Conservation (phyloP, 2,113 vertebrate species). For the Ictidomys tridecemlineatus region DNA sequence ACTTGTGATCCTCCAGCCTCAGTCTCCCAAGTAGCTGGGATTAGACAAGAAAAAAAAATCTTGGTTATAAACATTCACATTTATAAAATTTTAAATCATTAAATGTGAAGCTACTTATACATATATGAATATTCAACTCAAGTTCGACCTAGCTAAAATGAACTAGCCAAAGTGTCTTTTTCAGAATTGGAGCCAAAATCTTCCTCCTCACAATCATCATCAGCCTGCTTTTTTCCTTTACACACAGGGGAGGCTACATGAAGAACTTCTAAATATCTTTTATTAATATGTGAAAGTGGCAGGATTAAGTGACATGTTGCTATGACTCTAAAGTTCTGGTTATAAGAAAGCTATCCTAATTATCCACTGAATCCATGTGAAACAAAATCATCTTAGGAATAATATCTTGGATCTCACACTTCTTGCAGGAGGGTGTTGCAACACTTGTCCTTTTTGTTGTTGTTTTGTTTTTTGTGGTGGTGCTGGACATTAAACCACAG, state of each 20-base stretch:
- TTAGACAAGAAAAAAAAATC: no score
- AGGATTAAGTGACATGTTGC: background rate
- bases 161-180: background rate
- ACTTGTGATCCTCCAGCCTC: no score
- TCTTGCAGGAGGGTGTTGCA: background rate
- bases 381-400: background rate
- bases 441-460: background rate
- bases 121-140: background rate
- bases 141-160: background rate
- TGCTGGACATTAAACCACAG: background rate
- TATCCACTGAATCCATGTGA: background rate
- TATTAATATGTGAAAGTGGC: background rate
- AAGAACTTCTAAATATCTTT: background rate
- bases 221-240: background rate
- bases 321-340: background rate
- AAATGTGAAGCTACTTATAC: background rate
- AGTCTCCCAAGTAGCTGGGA: no score
- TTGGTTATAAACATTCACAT: slow-evolving; percentile 8
- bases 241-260: background rate
- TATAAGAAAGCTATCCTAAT: background rate
- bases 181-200: background rate
- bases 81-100: background rate
- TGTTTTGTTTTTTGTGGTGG: background rate
- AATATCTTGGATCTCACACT: background rate
- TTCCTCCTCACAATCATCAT: background rate